A percentile compares a stretch with the other conserved stretches of the same genome.
Evolutionary conservation across 2,797 vertebrate genomes (phyloP).

Genomic region (Streptopelia turtur): DNA sequence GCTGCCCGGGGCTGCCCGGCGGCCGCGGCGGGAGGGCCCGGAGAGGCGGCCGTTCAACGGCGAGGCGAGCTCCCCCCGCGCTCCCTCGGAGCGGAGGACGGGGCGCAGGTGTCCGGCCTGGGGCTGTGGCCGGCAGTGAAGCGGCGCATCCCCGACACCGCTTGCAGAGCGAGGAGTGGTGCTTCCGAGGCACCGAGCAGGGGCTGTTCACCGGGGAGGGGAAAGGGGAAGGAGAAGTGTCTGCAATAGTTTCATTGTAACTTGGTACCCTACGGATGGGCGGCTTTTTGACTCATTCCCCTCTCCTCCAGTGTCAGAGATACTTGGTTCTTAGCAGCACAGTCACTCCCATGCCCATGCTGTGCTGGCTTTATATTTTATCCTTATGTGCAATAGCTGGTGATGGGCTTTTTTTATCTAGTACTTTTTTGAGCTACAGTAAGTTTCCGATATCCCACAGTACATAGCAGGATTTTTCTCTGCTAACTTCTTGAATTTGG

Average conservation of each 20-base stretch:
- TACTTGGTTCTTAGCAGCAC: too few relatives aligned
- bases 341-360: fast-evolving
- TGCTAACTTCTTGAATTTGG: background rate
- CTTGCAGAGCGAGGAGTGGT: fast-evolving
- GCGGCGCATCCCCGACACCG: too few relatives aligned
- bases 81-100: background rate
- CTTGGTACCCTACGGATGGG: background rate
- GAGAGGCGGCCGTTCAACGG: too few relatives aligned
- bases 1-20: too few relatives aligned
- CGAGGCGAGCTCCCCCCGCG: too few relatives aligned
- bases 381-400: fast-evolving
- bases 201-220: background rate
- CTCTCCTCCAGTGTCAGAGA: background rate
- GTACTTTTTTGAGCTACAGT: background rate
- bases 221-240: too few relatives aligned
- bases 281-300: background rate
- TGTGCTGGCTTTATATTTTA: too few relatives aligned
- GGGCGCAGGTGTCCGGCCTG: too few relatives aligned
- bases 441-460: background rate
- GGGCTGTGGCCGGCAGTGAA: too few relatives aligned
- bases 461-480: fast-evolving
- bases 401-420: background rate
- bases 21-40: too few relatives aligned
- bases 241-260: background rate
- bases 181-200: fast-evolving